Evolutionary conservation across 2,888 invertebrate species (phyloP).

Genomic region (Acanthosepion pharaonis): DNA sequence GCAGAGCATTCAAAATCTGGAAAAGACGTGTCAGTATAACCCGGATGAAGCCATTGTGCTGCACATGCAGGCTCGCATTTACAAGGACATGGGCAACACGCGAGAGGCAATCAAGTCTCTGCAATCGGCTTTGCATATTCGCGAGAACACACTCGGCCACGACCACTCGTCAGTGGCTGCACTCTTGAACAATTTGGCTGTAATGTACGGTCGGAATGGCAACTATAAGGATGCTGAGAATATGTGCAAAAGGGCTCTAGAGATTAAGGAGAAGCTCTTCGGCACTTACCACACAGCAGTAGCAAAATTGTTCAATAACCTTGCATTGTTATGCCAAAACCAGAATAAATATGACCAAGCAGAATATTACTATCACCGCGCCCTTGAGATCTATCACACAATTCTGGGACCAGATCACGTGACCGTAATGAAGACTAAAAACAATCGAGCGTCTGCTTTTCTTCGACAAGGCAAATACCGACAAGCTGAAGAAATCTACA

Average conservation of each 20-base stretch:
- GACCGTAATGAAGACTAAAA: constrained; percentile 24
- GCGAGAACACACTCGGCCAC: constrained; percentile 25
- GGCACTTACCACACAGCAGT: constrained; percentile 34
- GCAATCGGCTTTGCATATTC: not conserved
- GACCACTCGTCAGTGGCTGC: constrained; percentile 34
- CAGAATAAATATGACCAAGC: constrained; percentile 42
- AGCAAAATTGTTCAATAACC: constrained; percentile 38
- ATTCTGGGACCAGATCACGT: constrained; percentile 34
- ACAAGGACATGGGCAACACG: constrained; percentile 41
- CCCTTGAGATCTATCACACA: constrained; percentile 34
- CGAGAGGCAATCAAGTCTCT: not conserved
- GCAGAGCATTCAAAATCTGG: constrained; percentile 42
- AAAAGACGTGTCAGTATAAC: constrained; percentile 15
- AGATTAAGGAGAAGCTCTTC: constrained; percentile 24
- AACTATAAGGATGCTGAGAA: constrained; percentile 42
- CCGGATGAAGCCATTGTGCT: constrained; percentile 40
- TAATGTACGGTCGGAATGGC: not conserved
- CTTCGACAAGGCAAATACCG: constrained; percentile 39
- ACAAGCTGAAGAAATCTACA: constrained; percentile 40
- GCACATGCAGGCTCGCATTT: constrained; percentile 43
- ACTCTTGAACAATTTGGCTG: constrained; percentile 34
- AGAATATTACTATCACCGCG: constrained; percentile 10
- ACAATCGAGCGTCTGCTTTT: constrained; percentile 34
- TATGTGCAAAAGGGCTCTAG: constrained; percentile 40
- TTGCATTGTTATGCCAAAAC: constrained; percentile 36